Evolutionary conservation across 1,140 invertebrate genomes (phyloP).

Genomic region (Eueides isabella): DNA sequence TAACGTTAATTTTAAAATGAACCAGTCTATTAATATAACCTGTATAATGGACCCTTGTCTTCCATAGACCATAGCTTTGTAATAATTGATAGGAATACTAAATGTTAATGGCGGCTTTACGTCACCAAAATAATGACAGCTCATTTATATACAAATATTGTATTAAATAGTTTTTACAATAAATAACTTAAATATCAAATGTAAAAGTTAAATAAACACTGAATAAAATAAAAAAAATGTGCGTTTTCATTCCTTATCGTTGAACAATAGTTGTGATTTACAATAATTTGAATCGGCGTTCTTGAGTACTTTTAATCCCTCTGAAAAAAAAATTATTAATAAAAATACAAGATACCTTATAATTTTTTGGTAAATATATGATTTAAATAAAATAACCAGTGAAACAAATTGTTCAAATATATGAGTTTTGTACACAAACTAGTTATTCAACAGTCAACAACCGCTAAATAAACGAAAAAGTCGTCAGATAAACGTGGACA

Average conservation of each 20-base stretch:
- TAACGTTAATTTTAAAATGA: constrained; percentile 25
- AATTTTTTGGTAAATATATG: too few relatives aligned
- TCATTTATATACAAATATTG: constrained; percentile 67
- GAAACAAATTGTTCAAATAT: too few relatives aligned
- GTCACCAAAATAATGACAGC: constrained; percentile 52
- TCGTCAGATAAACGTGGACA: too few relatives aligned
- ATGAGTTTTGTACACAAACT: too few relatives aligned
- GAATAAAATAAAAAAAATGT: constrained; percentile 57
- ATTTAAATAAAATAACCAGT: too few relatives aligned
- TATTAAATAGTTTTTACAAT: constrained; percentile 77
- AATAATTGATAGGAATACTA: constrained; percentile 50
- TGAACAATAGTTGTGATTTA: constrained; percentile 66
- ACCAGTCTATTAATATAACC: constrained; percentile 23
- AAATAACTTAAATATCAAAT: constrained; percentile 74
- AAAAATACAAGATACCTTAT: too few relatives aligned
- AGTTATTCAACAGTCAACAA: too few relatives aligned
- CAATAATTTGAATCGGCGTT: constrained; percentile 47
- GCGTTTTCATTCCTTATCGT: constrained; percentile 56
- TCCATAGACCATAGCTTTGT: constrained; percentile 77
- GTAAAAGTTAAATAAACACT: constrained; percentile 73
- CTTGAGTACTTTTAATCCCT: constrained; percentile 71
- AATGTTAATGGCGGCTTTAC: constrained; percentile 40
- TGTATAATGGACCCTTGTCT: constrained; percentile 65
- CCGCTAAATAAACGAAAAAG: too few relatives aligned
- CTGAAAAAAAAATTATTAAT: constrained; percentile 49